Percentiles rank a stretch among this genome's conserved stretches.
These are phyloP conservation scores for Sternarchorhynchus goeldii DNA, from an alignment of 2,797 vertebrate genomes.

Conservation along the genomic window DNA sequence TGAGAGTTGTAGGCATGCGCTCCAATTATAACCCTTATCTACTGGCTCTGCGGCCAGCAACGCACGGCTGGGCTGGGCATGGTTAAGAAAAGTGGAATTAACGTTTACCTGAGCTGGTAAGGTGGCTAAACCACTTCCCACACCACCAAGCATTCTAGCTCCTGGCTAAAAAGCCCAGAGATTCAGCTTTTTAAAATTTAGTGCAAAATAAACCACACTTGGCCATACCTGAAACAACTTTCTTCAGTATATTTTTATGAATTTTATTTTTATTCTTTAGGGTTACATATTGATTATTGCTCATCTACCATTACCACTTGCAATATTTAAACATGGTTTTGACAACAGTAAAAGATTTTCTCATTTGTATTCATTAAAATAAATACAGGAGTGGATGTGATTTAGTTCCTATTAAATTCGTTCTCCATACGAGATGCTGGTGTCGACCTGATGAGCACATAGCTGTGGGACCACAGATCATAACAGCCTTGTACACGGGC, in stretches of 20 bases:
- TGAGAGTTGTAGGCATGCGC: conserved; percentile 12
- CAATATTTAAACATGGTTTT: conserved; percentile 87
- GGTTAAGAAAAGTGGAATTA: conserved; percentile 1
- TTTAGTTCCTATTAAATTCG: conserved; percentile 46
- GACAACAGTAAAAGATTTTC: conserved; percentile 74
- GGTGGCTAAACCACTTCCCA: background rate
- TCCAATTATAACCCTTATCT: conserved; percentile 38
- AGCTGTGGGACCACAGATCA: conserved; percentile 55
- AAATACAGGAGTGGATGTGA: conserved; percentile 79
- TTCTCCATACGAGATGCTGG: conserved; percentile 83
- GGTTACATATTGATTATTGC: conserved; percentile 98
- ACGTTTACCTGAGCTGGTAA: background rate
- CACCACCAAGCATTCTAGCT: background rate
- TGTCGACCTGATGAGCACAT: conserved; percentile 70
- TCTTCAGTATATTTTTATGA: conserved; percentile 36
- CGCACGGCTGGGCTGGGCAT: background rate
- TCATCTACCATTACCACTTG: conserved; percentile 95
- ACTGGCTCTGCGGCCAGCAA: conserved; percentile 19
- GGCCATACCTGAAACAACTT: conserved; percentile 28
- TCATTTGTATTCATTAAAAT: conserved; percentile 77
- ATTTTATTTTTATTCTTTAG: conserved; percentile 84
- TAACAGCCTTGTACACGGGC: conserved; percentile 58
- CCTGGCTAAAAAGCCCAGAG: too few relatives aligned
- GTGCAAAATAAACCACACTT: conserved; percentile 1
- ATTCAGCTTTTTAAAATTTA: background rate